Percentiles rank a stretch among this genome's conserved stretches.
Evolutionary conservation across 1,140 invertebrate genomes (phyloP).

Genomic region (Drosophila quadrilineata): DNA sequence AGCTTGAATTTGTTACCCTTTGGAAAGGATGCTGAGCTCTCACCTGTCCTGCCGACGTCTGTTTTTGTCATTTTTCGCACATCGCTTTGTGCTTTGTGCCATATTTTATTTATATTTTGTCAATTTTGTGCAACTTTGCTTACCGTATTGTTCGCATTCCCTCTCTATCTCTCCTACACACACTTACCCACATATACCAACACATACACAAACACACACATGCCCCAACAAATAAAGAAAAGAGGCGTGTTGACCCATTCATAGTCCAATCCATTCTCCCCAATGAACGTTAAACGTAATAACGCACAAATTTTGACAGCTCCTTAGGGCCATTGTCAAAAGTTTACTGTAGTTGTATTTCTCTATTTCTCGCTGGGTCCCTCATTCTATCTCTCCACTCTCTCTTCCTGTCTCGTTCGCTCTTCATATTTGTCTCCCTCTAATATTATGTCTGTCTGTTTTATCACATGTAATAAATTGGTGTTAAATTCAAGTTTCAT

Average conservation of each 20-base stretch:
- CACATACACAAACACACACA: constrained; percentile 1
- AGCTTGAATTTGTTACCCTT: constrained; percentile 46
- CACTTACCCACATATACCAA: background rate
- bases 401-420: background rate
- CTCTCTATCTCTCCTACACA: background rate
- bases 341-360: constrained; percentile 1
- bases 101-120: constrained; percentile 78
- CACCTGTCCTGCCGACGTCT: constrained; percentile 53
- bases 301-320: constrained; percentile 38
- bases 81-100: constrained; percentile 47
- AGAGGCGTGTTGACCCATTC: constrained; percentile 1
- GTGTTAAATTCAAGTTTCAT: too few species aligned
- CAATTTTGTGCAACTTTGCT: constrained; percentile 69
- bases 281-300: constrained; percentile 29
- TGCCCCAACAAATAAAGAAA: too few species aligned
- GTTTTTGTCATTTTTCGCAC: constrained; percentile 33
- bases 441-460: background rate
- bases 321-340: constrained; percentile 30
- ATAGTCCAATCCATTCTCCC: background rate
- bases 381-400: background rate
- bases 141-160: constrained; percentile 28
- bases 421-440: too few species aligned
- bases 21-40: constrained; percentile 48
- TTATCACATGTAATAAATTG: too few species aligned
- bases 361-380: background rate